Evolutionary conservation across 1,140 invertebrate species (phyloP).

Genomic region (Hestina assimilis): DNA sequence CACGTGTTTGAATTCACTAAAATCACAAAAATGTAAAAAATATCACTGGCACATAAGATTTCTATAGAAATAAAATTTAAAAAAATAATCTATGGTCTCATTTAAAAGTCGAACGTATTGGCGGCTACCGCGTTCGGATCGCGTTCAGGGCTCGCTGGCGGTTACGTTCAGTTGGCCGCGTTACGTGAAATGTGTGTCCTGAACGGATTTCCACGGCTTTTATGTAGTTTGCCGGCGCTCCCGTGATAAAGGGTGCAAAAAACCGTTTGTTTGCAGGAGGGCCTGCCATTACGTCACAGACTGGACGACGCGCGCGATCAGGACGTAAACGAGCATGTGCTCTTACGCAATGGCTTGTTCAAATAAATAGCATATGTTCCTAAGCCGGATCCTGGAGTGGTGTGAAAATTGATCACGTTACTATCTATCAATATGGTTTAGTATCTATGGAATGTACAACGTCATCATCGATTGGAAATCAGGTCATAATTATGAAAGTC

Average conservation of each 20-base stretch:
- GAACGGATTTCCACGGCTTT: slow-evolving; percentile 71
- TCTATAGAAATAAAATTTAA: slow-evolving; percentile 29
- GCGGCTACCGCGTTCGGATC: slow-evolving; percentile 33
- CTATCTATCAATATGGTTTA: slow-evolving; percentile 2
- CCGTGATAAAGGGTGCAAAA: slow-evolving; percentile 75
- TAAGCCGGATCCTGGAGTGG: slow-evolving; percentile 60
- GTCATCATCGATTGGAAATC: not conserved
- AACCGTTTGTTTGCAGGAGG: slow-evolving; percentile 69
- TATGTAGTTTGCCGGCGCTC: slow-evolving; percentile 65
- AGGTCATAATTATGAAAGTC: not conserved
- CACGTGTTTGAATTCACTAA: slow-evolving; percentile 37
- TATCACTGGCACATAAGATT: slow-evolving; percentile 46
- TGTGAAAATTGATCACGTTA: slow-evolving; percentile 51
- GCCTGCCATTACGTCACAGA: slow-evolving; percentile 64
- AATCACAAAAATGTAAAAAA: slow-evolving; percentile 21
- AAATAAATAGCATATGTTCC: slow-evolving; percentile 73
- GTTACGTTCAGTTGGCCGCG: slow-evolving; percentile 63
- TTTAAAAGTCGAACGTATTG: slow-evolving; percentile 29
- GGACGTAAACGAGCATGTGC: slow-evolving; percentile 62
- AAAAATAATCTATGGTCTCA: slow-evolving; percentile 29
- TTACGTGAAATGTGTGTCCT: slow-evolving; percentile 70
- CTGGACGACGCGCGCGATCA: slow-evolving; percentile 54
- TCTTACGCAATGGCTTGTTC: slow-evolving; percentile 63
- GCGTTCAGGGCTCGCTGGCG: slow-evolving; percentile 47
- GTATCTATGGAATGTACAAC: not conserved